phyloP scores from a whole-genome alignment of 2,888 invertebrate species.

The Caenorhabditis plicata region DNA sequence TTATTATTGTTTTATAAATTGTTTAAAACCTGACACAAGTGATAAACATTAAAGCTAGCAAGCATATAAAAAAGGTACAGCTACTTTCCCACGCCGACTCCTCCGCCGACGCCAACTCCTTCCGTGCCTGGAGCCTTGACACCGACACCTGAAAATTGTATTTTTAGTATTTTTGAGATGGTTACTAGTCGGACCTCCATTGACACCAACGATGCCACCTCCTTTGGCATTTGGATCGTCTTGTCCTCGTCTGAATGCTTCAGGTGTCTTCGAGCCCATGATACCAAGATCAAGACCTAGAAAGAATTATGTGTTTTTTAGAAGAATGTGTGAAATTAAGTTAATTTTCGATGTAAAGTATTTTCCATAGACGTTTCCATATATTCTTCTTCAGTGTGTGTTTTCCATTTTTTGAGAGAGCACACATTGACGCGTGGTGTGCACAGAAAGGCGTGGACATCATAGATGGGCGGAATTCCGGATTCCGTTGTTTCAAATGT shows the following conservation, averaged over 20 bases:
- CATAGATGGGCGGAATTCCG: too few relatives aligned
- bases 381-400: too few relatives aligned
- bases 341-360: too few relatives aligned
- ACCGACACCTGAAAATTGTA: too few relatives aligned
- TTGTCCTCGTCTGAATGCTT: conserved; percentile 51
- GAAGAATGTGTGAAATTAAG: background rate
- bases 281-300: conserved; percentile 50
- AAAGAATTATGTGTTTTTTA: too few relatives aligned
- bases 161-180: too few relatives aligned
- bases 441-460: too few relatives aligned
- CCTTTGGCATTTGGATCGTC: conserved; percentile 47
- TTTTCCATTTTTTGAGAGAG: too few relatives aligned
- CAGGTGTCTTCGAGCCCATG: conserved; percentile 50
- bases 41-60: background rate
- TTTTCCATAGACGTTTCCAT: too few relatives aligned
- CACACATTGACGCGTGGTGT: too few relatives aligned
- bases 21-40: background rate
- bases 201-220: conserved; percentile 50
- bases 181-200: too few relatives aligned
- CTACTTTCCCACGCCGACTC: conserved; percentile 49
- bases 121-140: conserved; percentile 51
- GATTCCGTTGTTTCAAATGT: too few relatives aligned
- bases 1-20: conserved; percentile 20
- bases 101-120: conserved; percentile 47
- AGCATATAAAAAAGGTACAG: conserved; percentile 1